Percentiles rank a stretch among this genome's conserved stretches.
phyloP scores from a whole-genome alignment of 2,888 invertebrate genomes.

The Hololepta plana region DNA sequence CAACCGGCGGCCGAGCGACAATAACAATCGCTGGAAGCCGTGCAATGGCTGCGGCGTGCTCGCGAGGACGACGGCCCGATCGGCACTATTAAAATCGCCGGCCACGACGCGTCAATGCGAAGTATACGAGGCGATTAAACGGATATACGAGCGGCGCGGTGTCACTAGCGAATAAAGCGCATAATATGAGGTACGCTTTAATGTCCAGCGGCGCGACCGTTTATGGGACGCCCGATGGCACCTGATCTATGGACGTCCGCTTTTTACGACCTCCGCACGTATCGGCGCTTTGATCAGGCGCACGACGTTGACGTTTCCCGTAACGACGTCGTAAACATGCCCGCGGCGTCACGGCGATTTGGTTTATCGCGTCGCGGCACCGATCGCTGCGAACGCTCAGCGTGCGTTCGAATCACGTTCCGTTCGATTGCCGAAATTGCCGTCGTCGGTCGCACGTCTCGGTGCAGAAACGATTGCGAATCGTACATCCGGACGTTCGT shows the following conservation, averaged over 20 bases:
- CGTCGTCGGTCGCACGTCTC: slow-evolving; percentile 5
- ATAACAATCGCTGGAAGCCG: slow-evolving; percentile 10
- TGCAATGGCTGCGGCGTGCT: slow-evolving; percentile 8
- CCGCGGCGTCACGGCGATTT: no score
- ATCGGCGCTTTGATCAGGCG: slow-evolving; percentile 19
- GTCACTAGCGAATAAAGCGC: slow-evolving; percentile 16
- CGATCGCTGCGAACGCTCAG: slow-evolving; percentile 13
- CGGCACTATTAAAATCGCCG: slow-evolving; percentile 8
- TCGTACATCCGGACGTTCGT: no score
- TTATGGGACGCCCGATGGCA: slow-evolving; percentile 16
- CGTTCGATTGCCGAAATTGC: slow-evolving; percentile 2
- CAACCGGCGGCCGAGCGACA: slow-evolving; percentile 11
- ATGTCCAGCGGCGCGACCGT: slow-evolving; percentile 16
- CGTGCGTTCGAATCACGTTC: not conserved
- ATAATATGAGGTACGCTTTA: slow-evolving; percentile 14
- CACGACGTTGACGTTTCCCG: slow-evolving; percentile 19
- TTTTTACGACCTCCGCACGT: no score
- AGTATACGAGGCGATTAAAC: slow-evolving; percentile 16
- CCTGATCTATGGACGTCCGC: no score
- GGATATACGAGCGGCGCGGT: slow-evolving; percentile 15
- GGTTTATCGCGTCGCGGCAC: no score
- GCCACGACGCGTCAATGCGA: slow-evolving; percentile 13
- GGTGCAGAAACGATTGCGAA: slow-evolving; percentile 12
- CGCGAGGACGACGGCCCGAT: slow-evolving; percentile 8
- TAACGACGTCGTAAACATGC: slow-evolving; percentile 24